Evolutionary conservation across 2,888 invertebrate genomes (phyloP).

Genomic region (Geotrupes spiniger): DNA sequence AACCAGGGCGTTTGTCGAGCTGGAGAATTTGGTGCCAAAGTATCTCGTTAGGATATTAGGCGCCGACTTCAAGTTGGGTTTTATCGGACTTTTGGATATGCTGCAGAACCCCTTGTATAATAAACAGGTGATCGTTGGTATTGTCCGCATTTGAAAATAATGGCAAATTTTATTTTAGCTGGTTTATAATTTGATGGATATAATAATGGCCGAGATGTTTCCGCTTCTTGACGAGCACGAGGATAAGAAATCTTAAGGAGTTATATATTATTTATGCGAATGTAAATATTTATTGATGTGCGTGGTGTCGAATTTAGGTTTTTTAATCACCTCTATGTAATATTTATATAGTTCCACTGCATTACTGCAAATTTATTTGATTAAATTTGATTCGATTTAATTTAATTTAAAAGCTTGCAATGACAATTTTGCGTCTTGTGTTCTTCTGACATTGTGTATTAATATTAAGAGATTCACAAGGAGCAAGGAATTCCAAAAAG

Average conservation of each 20-base stretch:
- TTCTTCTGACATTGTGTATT: too few relatives aligned
- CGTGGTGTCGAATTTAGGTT: too few relatives aligned
- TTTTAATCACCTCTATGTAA: too few relatives aligned
- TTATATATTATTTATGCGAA: too few relatives aligned
- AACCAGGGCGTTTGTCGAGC: slow-evolving; percentile 48
- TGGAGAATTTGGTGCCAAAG: slow-evolving; percentile 45
- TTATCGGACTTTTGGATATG: slow-evolving; percentile 50
- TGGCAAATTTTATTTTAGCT: slow-evolving; percentile 51
- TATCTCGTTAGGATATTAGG: slow-evolving; percentile 45
- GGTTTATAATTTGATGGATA: slow-evolving; percentile 75
- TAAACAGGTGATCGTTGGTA: slow-evolving; percentile 51
- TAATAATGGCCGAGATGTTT: slow-evolving; percentile 71
- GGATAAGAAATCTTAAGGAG: background rate
- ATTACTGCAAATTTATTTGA: too few relatives aligned
- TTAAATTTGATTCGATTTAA: too few relatives aligned
- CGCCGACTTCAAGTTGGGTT: slow-evolving; percentile 47
- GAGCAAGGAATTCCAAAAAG: too few relatives aligned
- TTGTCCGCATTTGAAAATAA: background rate
- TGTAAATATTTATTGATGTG: too few relatives aligned
- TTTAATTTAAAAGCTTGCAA: too few relatives aligned
- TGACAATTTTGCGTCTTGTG: too few relatives aligned
- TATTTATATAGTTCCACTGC: too few relatives aligned
- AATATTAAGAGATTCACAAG: too few relatives aligned
- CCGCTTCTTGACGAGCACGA: slow-evolving; percentile 55
- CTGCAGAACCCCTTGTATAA: slow-evolving; percentile 59